phyloP scores from a whole-genome alignment of 1,140 invertebrate species.

The Lepidurus arcticus region DNA sequence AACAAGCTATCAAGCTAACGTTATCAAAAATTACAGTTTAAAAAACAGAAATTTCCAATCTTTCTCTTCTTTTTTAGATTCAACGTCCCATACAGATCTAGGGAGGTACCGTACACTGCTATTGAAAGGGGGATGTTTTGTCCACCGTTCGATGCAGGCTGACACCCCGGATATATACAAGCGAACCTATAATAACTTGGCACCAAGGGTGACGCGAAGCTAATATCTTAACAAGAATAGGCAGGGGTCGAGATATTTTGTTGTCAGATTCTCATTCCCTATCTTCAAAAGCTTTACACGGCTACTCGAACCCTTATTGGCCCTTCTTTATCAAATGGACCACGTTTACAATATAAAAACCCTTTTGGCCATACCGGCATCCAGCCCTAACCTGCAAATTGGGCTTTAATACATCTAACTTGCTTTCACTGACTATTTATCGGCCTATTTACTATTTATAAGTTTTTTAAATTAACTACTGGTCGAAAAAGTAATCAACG shows the following conservation, averaged over 20 bases:
- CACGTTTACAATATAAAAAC: not conserved
- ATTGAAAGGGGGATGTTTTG: constrained; percentile 1
- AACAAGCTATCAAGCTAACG: constrained; percentile 7
- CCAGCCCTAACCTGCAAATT: too few species aligned
- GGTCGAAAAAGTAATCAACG: too few species aligned
- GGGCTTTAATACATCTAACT: not conserved
- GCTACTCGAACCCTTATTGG: not conserved
- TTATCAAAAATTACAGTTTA: constrained; percentile 6
- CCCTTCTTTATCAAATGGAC: not conserved
- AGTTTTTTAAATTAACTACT: not conserved
- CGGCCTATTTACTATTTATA: too few species aligned
- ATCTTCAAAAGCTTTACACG: not conserved
- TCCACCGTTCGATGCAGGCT: not conserved
- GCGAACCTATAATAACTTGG: constrained; percentile 10
- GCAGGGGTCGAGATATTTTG: not conserved
- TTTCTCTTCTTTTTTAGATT: not conserved
- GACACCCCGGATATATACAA: constrained; percentile 7
- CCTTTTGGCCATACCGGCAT: not conserved
- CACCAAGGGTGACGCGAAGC: not conserved
- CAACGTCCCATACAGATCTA: not conserved
- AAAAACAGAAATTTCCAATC: not conserved
- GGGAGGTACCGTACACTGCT: not conserved
- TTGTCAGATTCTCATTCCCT: not conserved
- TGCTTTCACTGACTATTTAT: not conserved
- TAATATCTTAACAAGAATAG: not conserved